Percentiles rank a stretch among this genome's conserved stretches.
These are phyloP conservation scores for Psophia crepitans DNA, from an alignment of 2,113 vertebrate species.

Conservation along the genomic window DNA sequence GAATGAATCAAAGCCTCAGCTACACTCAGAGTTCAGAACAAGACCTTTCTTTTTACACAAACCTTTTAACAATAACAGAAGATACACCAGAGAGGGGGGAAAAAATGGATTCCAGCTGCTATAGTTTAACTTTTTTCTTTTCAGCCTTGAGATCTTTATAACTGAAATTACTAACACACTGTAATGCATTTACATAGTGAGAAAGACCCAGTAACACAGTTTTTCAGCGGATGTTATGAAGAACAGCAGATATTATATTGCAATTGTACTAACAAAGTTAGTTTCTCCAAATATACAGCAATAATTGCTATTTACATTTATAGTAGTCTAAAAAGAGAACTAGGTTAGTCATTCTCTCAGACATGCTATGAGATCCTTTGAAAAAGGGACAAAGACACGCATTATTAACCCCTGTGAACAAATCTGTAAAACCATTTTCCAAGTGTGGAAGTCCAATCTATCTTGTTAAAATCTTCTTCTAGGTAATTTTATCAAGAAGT, in stretches of 20 bases:
- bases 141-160: neutral
- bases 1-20: neutral
- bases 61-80: neutral
- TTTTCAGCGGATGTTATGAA: neutral
- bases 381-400: neutral
- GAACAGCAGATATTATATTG: neutral
- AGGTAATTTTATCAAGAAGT: neutral
- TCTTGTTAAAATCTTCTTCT: neutral
- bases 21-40: neutral
- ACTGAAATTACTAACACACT: neutral
- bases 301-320: neutral
- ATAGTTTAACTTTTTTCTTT: neutral
- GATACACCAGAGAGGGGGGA: neutral
- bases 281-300: neutral
- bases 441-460: neutral
- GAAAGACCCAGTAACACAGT: neutral
- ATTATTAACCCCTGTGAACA: neutral
- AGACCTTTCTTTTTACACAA: neutral
- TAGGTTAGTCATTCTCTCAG: neutral
- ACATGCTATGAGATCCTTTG: neutral
- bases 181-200: neutral
- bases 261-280: neutral
- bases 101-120: neutral
- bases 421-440: neutral
- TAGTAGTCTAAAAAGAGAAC: neutral